Base-by-base conservation (phyloP, 2,888 invertebrate genomes). In the Dioctria linearis region DNA sequence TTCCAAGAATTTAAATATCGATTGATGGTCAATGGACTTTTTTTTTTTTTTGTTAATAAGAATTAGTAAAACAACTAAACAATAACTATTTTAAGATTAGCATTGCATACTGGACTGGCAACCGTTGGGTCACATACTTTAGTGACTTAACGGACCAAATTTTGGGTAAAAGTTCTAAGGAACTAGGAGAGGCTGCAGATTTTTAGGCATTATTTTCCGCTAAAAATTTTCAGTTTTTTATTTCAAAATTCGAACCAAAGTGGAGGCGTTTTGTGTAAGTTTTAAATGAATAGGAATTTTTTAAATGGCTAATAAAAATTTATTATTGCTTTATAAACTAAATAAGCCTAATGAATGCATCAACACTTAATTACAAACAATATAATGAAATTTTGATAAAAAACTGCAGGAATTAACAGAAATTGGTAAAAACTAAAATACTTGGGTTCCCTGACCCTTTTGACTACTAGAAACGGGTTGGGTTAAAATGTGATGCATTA, bases 71-170 rank as follows among this genome's bases (percentile, higher is more conserved):
- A n/a, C n/a, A n/a, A n/a, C n/a, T n/a, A n/a, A n/a, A n/a, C n/a
- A n/a, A n/a, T n/a, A n/a, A 5, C 54, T 5, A 9, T 5, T 87
- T 88, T 13, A 87, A 97, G 96, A 92, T 94, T 84, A 95, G 94
- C 86, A 91, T 99, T 79, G 94, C 94, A 0, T 99, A 99, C 89
- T 94, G 93, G 88, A 94, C 96, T 2, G 96, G 95, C 75, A 94
- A 94, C 88, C 93, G 95, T 84, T 98, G 98, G 94, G 93, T 95
- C 6, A 98, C 97, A 2, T 93, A 95, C 83, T 99, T 99, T 90
- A 95, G 94, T 85, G 94, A 95, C 67, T 90, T 93, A 42, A 96
- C 94, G 0, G 97, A 97, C 87, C 91, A 92, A 80, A 89, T 98
- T 83, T 87, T 98, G 39, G 94, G 93, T 4, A 90, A 90, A 78